phyloP scores from a whole-genome alignment of 2,888 invertebrate genomes.

The Microctonus brassicae region DNA sequence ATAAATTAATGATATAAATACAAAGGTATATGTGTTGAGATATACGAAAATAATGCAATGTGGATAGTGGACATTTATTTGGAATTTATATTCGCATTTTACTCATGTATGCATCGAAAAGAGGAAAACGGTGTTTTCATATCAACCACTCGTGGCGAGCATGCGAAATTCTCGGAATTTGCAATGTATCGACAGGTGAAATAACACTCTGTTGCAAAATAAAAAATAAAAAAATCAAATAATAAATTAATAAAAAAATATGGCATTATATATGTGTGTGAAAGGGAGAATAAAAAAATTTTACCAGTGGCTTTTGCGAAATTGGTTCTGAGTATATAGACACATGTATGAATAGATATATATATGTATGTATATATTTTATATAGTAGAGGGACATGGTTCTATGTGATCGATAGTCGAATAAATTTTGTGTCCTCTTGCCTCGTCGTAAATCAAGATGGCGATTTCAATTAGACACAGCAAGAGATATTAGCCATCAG shows the following conservation, averaged over 20 bases:
- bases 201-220: slow-evolving; percentile 23
- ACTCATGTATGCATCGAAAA: background rate
- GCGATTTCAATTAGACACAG: slow-evolving; percentile 47
- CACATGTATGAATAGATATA: background rate
- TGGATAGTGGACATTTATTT: slow-evolving; percentile 6
- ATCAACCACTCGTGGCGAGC: slow-evolving; percentile 21
- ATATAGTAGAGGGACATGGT: slow-evolving; percentile 9
- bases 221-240: slow-evolving; percentile 18
- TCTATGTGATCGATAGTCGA: slow-evolving; percentile 47
- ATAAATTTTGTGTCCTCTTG: slow-evolving; percentile 44
- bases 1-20: background rate
- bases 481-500: slow-evolving; percentile 28
- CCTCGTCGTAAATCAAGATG: slow-evolving; percentile 45
- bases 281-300: background rate
- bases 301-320: slow-evolving; percentile 16
- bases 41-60: slow-evolving; percentile 13
- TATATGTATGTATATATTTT: background rate
- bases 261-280: background rate
- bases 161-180: slow-evolving; percentile 30
- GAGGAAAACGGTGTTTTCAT: slow-evolving; percentile 25
- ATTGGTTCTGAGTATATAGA: slow-evolving; percentile 18
- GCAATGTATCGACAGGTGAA: slow-evolving; percentile 37
- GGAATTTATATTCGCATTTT: slow-evolving; percentile 8
- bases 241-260: slow-evolving; percentile 11
- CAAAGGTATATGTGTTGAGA: background rate